Percentiles rank a stretch among this genome's conserved stretches.
phyloP scores from a whole-genome alignment of 2,888 invertebrate genomes.

The Epinotia nisella region DNA sequence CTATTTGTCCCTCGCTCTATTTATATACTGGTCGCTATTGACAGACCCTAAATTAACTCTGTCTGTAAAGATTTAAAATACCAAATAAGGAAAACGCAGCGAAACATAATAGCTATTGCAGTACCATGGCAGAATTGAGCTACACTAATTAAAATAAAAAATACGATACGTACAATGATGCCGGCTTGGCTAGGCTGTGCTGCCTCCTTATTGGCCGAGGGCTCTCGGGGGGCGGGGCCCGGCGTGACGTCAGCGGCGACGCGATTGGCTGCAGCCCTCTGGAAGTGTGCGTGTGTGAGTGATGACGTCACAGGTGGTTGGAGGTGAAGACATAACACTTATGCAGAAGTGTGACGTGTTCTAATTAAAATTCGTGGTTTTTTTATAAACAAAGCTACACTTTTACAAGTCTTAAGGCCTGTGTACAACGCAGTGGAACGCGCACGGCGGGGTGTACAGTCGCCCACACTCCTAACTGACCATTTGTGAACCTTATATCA shows the following conservation, averaged over 20 bases:
- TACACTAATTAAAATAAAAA: conserved; percentile 36
- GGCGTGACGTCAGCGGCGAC: conserved; percentile 63
- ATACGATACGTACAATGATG: conserved; percentile 72
- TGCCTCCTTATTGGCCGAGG: conserved; percentile 70
- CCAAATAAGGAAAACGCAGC: conserved; percentile 23
- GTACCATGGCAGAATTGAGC: conserved; percentile 28
- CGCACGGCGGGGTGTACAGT: too few relatives aligned
- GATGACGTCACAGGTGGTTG: conserved; percentile 28
- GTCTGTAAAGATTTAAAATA: conserved; percentile 15
- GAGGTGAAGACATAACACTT: neutral
- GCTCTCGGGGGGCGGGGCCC: conserved; percentile 67
- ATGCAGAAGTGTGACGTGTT: neutral
- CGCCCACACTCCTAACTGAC: too few relatives aligned
- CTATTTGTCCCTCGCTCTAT: neutral
- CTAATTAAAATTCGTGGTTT: too few relatives aligned
- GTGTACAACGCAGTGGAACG: too few relatives aligned
- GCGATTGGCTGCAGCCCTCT: conserved; percentile 70
- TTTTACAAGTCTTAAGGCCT: too few relatives aligned
- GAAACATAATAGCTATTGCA: conserved; percentile 13
- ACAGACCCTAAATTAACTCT: neutral
- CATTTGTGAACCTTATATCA: too few relatives aligned
- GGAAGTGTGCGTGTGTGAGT: conserved; percentile 42
- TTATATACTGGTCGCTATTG: too few relatives aligned
- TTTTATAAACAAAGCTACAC: too few relatives aligned
- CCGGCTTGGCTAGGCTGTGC: conserved; percentile 67